Evolutionary conservation across 2,888 invertebrate genomes (phyloP), one percentile per base, ranked within the genome.

Genomic region (Kryphioiulus occultus): DNA sequence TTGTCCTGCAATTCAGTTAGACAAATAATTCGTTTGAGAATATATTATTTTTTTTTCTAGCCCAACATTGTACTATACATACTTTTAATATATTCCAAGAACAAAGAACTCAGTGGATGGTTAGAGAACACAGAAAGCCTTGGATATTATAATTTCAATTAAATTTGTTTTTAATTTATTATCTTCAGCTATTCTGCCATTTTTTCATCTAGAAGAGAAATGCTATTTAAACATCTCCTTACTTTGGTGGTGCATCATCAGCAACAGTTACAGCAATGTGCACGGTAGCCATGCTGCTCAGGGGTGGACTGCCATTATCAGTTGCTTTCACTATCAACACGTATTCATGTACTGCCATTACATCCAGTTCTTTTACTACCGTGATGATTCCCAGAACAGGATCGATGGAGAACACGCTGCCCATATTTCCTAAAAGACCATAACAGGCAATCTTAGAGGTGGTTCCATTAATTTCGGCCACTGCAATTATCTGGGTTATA

Each of bases 181-280:
- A 15, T 12, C 44, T 44, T 44, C 44, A 44, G 44, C 44, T 15
- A 44, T 44, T 44, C 10, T 44, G 0, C 3, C 44, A 15, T 35
- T 35, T 35, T 35, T 35, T 35, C 35, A 35, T 35, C 15, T 59
- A 17, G 32, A 22, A 26, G n/a, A 78, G 7, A 86, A 86, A 47
- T 86, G 17, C 22, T 86, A 68, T n/a, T 4, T 68, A 35, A 32
- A 78, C n/a, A 12, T 53, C 92, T 7, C 92, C 90, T 90, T 93
- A 95, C 92, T 94, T 94, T 0, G 97, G 97, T 68, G 97, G 96
- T 88, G 96, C 96, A 92, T 96, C 95, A 91, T 96, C 96, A 0
- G 98, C 96, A 94, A 98, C 96, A 9, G 96, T 96, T 68, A 98
- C 94, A 92, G 95, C 93, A 89, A 99, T 95, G 92, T 96, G 97